A percentile compares a stretch with the other conserved stretches of the same genome.
phyloP scores from a whole-genome alignment of 2,797 vertebrate species.

The Benthosema pterotum region DNA sequence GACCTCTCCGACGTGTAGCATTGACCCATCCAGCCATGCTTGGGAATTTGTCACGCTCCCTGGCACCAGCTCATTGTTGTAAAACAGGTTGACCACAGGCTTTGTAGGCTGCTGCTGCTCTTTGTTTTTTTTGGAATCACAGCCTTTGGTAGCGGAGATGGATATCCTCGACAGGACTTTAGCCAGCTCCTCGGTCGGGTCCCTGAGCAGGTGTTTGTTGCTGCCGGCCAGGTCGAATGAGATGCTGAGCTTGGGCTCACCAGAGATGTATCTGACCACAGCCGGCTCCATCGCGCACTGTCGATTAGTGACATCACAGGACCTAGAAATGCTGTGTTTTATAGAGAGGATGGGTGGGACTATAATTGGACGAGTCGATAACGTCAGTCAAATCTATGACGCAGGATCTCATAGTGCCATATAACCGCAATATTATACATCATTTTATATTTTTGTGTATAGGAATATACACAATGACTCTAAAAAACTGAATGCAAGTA shows the following conservation, averaged over 20 bases:
- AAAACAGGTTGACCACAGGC: slow-evolving; percentile 79
- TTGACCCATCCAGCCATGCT: slow-evolving; percentile 92
- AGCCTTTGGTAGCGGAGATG: slow-evolving; percentile 75
- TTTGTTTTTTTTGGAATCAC: slow-evolving; percentile 72
- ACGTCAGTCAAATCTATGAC: too few species aligned
- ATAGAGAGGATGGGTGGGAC: too few species aligned
- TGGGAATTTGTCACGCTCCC: slow-evolving; percentile 84
- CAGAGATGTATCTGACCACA: slow-evolving; percentile 87
- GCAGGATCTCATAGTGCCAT: too few species aligned
- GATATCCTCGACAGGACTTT: slow-evolving; percentile 87
- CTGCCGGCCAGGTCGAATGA: slow-evolving; percentile 85
- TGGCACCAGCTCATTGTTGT: slow-evolving; percentile 75
- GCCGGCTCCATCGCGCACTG: slow-evolving; percentile 83
- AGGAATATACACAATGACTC: too few species aligned
- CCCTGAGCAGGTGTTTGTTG: slow-evolving; percentile 87
- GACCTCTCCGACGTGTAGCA: slow-evolving; percentile 86
- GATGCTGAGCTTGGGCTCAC: slow-evolving; percentile 89
- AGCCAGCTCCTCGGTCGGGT: slow-evolving; percentile 87
- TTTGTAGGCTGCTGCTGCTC: slow-evolving; percentile 37
- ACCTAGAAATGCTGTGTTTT: too few species aligned
- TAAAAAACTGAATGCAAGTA: too few species aligned
- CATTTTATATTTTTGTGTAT: too few species aligned
- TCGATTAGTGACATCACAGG: slow-evolving; percentile 2
- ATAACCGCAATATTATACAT: too few species aligned
- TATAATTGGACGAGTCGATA: too few species aligned